Evolutionary conservation across 2,113 vertebrate genomes (phyloP).

Genomic region (Beaufortia kweichowensis): DNA sequence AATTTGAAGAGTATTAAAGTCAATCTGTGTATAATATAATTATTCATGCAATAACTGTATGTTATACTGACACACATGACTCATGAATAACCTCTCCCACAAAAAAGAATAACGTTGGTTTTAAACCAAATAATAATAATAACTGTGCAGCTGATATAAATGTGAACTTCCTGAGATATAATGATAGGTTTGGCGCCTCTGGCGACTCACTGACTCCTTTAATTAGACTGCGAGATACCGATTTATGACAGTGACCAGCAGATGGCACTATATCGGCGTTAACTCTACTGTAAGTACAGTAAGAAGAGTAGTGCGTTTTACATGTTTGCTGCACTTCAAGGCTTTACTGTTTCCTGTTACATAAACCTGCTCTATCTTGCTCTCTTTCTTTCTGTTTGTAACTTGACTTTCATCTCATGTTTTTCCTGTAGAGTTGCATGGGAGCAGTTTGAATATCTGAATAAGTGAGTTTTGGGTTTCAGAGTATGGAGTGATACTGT

Average conservation of each 20-base stretch:
- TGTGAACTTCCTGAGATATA: not conserved
- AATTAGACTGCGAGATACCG: not conserved
- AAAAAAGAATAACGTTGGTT: too few species aligned
- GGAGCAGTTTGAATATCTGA: not conserved
- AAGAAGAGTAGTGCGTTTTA: not conserved
- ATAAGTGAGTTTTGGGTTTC: not conserved
- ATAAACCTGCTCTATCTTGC: not conserved
- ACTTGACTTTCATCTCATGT: not conserved
- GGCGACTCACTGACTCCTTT: not conserved
- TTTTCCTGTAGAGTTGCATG: not conserved
- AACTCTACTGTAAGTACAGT: constrained; percentile 11
- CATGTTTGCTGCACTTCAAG: not conserved
- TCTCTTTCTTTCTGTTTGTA: not conserved
- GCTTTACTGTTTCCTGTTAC: constrained; percentile 1
- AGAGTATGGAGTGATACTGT: constrained; percentile 13
- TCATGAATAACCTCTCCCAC: too few species aligned
- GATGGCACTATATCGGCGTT: not conserved
- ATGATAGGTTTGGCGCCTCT: not conserved
- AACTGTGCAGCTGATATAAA: not conserved
- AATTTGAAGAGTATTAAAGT: too few species aligned
- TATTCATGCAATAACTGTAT: too few species aligned
- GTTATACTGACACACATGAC: too few species aligned
- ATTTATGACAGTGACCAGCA: not conserved
- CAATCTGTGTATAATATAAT: too few species aligned
- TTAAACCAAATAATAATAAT: too few species aligned